Evolutionary conservation across 2,113 vertebrate species (phyloP).

Genomic region (Plecturocebus donacophilus): DNA sequence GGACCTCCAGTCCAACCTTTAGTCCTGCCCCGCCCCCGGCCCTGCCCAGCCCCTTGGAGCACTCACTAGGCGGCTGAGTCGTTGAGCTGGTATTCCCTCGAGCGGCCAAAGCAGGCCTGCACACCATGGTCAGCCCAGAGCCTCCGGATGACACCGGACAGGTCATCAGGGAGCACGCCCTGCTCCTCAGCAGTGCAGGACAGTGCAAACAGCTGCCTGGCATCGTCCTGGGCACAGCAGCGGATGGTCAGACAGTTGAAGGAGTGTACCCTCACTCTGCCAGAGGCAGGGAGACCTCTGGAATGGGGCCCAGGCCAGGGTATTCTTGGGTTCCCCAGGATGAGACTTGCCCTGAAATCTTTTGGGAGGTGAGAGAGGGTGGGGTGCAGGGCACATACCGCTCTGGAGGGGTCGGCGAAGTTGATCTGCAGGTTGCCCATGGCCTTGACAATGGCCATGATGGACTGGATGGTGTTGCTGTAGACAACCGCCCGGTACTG

Average conservation of each 20-base stretch:
- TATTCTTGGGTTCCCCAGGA: not conserved
- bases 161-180: constrained; percentile 93
- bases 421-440: constrained; percentile 96
- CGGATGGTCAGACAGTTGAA: not conserved
- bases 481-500: constrained; percentile 98
- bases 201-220: constrained; percentile 95
- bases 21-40: not conserved
- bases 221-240: constrained; percentile 91
- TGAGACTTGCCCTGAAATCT: not conserved
- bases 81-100: constrained; percentile 98
- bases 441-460: constrained; percentile 98
- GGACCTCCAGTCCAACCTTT: not conserved
- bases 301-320: not conserved
- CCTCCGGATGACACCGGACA: constrained; percentile 93
- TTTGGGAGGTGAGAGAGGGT: not conserved
- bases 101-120: constrained; percentile 95
- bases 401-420: constrained; percentile 89
- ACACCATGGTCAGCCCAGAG: constrained; percentile 96
- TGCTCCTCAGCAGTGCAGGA: constrained; percentile 96
- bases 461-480: constrained; percentile 99
- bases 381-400: constrained; percentile 83
- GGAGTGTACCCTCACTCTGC: not conserved
- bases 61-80: constrained; percentile 99
- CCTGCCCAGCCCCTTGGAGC: not conserved
- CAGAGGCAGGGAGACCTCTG: not conserved